Conservation (phyloP, 2,113 vertebrate genomes). For the Puffinus mauretanicus region DNA sequence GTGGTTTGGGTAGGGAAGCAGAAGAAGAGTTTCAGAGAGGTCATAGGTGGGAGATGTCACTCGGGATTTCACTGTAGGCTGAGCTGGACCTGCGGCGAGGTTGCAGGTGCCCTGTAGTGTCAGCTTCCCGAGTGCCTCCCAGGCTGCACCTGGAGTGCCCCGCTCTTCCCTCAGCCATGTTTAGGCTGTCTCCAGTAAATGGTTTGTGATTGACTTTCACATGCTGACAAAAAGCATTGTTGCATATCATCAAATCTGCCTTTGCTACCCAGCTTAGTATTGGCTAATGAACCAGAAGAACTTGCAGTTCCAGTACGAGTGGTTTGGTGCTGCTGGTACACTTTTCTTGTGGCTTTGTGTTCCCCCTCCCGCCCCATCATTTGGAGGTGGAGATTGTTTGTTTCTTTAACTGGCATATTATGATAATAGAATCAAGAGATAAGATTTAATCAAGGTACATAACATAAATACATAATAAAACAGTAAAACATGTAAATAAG, state of each 20-base stretch:
- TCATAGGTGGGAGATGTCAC: background rate
- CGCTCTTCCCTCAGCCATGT: background rate
- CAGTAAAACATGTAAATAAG: slow-evolving; percentile 32
- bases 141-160: background rate
- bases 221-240: slow-evolving; percentile 32
- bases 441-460: slow-evolving; percentile 58
- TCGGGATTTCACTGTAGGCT: background rate
- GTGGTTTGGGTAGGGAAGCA: background rate
- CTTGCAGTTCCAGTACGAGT: slow-evolving; percentile 23
- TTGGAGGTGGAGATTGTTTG: slow-evolving; percentile 42
- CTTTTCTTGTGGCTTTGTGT: slow-evolving; percentile 54
- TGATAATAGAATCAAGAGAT: slow-evolving; percentile 52
- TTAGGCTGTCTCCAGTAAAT: background rate
- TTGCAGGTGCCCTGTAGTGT: background rate
- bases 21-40: background rate
- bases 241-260: background rate
- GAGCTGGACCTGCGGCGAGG: background rate
- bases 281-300: slow-evolving; percentile 44
- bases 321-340: slow-evolving; percentile 39
- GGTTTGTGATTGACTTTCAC: background rate
- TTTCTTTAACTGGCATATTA: slow-evolving; percentile 56
- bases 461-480: slow-evolving; percentile 49
- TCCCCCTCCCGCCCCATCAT: background rate
- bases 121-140: background rate
- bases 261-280: background rate